Conservation (phyloP, 53 echinoderm and acorn worm genomes). For the Paracentrotus lividus region DNA sequence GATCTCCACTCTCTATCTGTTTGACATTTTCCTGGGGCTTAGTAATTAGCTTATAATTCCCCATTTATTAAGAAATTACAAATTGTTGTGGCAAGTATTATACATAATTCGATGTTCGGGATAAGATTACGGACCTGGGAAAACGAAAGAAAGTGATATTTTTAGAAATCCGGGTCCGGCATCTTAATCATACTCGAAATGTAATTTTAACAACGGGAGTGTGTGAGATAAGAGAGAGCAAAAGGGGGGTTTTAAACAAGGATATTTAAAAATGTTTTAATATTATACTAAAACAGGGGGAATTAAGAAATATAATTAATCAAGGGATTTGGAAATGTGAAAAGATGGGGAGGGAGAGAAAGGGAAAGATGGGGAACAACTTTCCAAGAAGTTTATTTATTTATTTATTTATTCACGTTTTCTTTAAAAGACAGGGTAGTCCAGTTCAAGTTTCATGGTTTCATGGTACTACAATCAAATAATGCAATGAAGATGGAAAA, state of each 20-base stretch:
- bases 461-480: too few relatives aligned
- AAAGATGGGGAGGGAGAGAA: not conserved
- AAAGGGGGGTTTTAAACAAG: not conserved
- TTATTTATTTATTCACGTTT: too few relatives aligned
- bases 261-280: not conserved
- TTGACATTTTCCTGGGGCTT: not conserved
- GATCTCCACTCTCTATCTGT: too few relatives aligned
- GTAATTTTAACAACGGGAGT: not conserved
- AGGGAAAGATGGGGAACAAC: not conserved
- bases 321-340: not conserved
- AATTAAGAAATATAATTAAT: not conserved
- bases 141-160: not conserved
- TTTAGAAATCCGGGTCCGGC: conserved; percentile 44
- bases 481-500: too few relatives aligned
- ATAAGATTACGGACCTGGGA: conserved; percentile 43
- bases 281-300: not conserved
- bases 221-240: not conserved
- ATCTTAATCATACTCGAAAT: not conserved
- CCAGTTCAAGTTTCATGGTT: too few relatives aligned
- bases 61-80: not conserved
- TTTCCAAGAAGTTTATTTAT: not conserved
- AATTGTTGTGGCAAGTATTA: conserved; percentile 1
- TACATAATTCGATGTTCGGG: not conserved
- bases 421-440: too few relatives aligned
- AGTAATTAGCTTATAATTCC: not conserved